These are phyloP conservation scores for Hypena proboscidalis DNA, from an alignment of 2,888 invertebrate genomes.

Conservation along the genomic window DNA sequence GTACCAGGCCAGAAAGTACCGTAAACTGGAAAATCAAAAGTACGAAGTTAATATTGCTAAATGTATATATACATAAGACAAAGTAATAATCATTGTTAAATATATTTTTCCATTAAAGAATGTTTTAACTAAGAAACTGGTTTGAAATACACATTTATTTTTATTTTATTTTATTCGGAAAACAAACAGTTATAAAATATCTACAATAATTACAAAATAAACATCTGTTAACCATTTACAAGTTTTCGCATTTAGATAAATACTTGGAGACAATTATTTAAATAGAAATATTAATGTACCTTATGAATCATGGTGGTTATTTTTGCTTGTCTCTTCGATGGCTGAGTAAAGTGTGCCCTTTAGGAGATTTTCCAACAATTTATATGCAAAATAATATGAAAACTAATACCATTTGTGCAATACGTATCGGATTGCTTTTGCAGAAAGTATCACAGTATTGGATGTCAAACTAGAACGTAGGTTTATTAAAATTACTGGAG, in stretches of 20 bases:
- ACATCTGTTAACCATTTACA: too few relatives aligned
- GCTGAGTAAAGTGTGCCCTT: constrained; percentile 57
- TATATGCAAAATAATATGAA: constrained; percentile 75
- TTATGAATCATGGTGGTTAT: constrained; percentile 57
- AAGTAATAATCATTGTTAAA: too few relatives aligned
- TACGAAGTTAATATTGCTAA: background rate
- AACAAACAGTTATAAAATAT: too few relatives aligned
- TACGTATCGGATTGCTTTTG: constrained; percentile 62
- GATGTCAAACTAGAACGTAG: constrained; percentile 25
- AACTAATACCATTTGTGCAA: constrained; percentile 74
- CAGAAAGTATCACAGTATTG: constrained; percentile 64
- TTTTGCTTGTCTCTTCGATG: constrained; percentile 28
- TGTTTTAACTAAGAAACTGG: too few relatives aligned
- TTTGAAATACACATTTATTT: too few relatives aligned
- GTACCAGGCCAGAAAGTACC: constrained; percentile 54
- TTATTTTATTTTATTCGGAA: too few relatives aligned
- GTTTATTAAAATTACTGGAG: constrained; percentile 6
- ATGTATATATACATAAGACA: background rate
- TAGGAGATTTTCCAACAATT: constrained; percentile 54
- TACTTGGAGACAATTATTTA: background rate
- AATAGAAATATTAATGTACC: constrained; percentile 42
- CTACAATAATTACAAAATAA: too few relatives aligned
- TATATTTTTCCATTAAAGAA: too few relatives aligned
- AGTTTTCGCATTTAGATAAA: background rate
- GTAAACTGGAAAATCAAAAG: constrained; percentile 45